These are phyloP conservation scores for Misgurnus mizolepis DNA, from an alignment of 2,113 vertebrate species.

Conservation along the genomic window DNA sequence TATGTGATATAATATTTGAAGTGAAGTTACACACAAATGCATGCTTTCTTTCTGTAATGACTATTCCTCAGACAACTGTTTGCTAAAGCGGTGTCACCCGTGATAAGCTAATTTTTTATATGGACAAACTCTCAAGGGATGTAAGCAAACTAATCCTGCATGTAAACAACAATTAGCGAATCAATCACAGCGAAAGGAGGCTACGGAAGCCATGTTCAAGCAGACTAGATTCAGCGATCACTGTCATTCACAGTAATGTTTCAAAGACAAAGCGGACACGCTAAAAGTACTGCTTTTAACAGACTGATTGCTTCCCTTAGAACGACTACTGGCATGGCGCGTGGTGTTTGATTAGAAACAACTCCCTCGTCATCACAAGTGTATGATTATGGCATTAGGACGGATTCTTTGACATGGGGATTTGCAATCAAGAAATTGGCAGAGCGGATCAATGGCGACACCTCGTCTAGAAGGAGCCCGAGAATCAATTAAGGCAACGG, in stretches of 20 bases:
- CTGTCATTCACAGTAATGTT: slow-evolving; percentile 35
- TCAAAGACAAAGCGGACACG: slow-evolving; percentile 42
- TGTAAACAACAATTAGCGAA: slow-evolving; percentile 62
- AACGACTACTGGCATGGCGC: slow-evolving; percentile 59
- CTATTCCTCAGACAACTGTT: background rate
- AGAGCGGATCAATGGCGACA: slow-evolving; percentile 69
- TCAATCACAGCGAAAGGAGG: slow-evolving; percentile 46
- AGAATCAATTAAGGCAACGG: slow-evolving; percentile 73
- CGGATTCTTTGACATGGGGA: slow-evolving; percentile 72
- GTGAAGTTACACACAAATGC: background rate
- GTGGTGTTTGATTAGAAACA: slow-evolving; percentile 70
- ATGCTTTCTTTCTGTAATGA: background rate
- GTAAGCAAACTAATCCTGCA: slow-evolving; percentile 50
- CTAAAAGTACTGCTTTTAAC: slow-evolving; percentile 56
- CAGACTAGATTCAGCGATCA: slow-evolving; percentile 49
- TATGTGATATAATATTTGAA: background rate
- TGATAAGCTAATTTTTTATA: slow-evolving; percentile 18
- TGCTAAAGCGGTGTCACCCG: background rate
- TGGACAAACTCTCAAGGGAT: slow-evolving; percentile 11
- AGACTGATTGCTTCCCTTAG: slow-evolving; percentile 64
- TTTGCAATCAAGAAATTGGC: slow-evolving; percentile 78
- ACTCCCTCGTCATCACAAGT: slow-evolving; percentile 70
- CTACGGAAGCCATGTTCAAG: background rate
- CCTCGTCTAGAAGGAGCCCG: slow-evolving; percentile 62
- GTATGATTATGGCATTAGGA: slow-evolving; percentile 79